phyloP scores from a whole-genome alignment of 1,140 invertebrate species.

The Lethocerus indicus region DNA sequence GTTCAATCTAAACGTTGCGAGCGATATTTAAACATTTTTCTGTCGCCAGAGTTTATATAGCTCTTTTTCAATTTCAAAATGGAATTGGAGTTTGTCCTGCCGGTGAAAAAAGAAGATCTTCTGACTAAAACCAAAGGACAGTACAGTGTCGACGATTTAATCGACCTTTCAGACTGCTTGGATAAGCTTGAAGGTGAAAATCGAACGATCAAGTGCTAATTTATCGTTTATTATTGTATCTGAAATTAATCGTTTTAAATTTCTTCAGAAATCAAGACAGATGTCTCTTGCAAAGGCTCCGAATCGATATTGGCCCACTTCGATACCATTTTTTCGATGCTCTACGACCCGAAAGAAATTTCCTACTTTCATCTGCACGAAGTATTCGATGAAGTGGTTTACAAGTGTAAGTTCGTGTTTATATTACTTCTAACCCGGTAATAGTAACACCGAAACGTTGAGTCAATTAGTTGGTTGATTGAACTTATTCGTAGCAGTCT shows the following conservation, averaged over 20 bases:
- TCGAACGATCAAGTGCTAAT: too few relatives aligned
- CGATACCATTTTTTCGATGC: constrained; percentile 45
- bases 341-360: constrained; percentile 36
- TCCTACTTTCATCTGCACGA: constrained; percentile 21
- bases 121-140: constrained; percentile 35
- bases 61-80: too few relatives aligned
- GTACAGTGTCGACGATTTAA: constrained; percentile 51
- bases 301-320: constrained; percentile 56
- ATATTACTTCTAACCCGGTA: too few relatives aligned
- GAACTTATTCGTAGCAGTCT: too few relatives aligned
- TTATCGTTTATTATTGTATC: too few relatives aligned
- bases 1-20: too few relatives aligned
- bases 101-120: constrained; percentile 48
- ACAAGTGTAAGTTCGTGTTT: too few relatives aligned
- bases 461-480: too few relatives aligned
- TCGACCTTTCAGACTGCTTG: constrained; percentile 36
- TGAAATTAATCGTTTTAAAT: too few relatives aligned
- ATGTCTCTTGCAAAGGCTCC: constrained; percentile 31
- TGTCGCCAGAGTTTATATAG: too few relatives aligned
- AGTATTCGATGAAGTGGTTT: constrained; percentile 33
- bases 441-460: too few relatives aligned
- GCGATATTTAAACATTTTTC: too few relatives aligned
- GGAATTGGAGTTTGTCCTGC: constrained; percentile 48
- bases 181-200: constrained; percentile 43
- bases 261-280: constrained; percentile 35